These are phyloP conservation scores for Porites lobata DNA, from an alignment of 92 coral and sea anemone species.

Conservation along the genomic window DNA sequence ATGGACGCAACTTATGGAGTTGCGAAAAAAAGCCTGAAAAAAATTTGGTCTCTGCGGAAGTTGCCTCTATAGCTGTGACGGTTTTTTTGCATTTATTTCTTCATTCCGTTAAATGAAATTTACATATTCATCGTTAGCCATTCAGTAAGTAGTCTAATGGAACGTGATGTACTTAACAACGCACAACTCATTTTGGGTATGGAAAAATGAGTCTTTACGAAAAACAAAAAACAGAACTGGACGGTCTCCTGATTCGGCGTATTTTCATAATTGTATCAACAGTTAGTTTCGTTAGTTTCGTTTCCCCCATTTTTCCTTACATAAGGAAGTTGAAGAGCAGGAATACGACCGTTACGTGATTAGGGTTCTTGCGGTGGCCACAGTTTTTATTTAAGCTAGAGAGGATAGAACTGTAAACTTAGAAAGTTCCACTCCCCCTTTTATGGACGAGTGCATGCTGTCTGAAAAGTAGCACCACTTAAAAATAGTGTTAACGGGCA, in stretches of 20 bases:
- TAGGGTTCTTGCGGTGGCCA: too few relatives aligned
- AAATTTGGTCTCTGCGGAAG: too few relatives aligned
- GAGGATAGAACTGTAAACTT: background rate
- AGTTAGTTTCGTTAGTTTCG: background rate
- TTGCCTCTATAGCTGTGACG: too few relatives aligned
- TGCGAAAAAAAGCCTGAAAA: too few relatives aligned
- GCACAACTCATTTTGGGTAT: background rate
- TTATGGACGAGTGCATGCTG: background rate
- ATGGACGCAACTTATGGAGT: too few relatives aligned
- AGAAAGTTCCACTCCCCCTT: background rate
- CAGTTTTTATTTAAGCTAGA: too few relatives aligned
- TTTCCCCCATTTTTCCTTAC: background rate
- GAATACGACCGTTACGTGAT: background rate
- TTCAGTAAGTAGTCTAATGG: too few relatives aligned
- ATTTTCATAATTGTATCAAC: background rate
- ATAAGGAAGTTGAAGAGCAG: background rate
- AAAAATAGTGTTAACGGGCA: background rate
- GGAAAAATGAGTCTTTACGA: background rate
- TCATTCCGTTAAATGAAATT: too few relatives aligned
- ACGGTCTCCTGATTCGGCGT: background rate
- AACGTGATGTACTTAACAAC: too few relatives aligned
- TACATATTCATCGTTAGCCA: too few relatives aligned
- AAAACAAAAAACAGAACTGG: background rate
- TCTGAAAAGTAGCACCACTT: background rate
- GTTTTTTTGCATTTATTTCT: too few relatives aligned